Evolutionary conservation across 2,113 vertebrate genomes (phyloP).

Genomic region (Mustela lutreola): DNA sequence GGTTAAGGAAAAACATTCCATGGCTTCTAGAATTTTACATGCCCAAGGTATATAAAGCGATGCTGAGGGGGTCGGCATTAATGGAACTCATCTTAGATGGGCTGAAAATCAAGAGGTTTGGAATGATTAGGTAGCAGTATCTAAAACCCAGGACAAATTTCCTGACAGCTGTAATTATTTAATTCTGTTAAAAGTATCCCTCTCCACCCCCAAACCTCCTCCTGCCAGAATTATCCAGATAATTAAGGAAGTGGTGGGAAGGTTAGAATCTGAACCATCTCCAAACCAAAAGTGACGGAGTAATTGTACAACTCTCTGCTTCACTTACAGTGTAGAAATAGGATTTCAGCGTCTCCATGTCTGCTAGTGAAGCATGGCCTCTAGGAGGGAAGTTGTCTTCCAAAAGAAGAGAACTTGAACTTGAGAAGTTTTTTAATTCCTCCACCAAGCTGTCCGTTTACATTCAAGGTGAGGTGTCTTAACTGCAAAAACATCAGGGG

Average conservation of each 20-base stretch:
- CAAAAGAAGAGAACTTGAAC: constrained; percentile 52
- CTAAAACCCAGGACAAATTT: constrained; percentile 72
- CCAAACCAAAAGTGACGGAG: not conserved
- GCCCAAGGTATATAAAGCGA: not conserved
- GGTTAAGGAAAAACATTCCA: constrained; percentile 62
- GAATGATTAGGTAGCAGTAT: constrained; percentile 60
- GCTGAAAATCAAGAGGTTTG: constrained; percentile 51
- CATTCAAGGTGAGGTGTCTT: not conserved
- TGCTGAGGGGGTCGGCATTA: not conserved
- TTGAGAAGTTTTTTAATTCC: constrained; percentile 60
- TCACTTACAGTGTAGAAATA: not conserved
- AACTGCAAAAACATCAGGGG: not conserved
- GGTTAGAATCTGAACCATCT: constrained; percentile 66
- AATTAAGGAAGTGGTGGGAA: constrained; percentile 73
- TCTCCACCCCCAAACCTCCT: constrained; percentile 62
- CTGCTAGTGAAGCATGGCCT: not conserved
- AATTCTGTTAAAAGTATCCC: constrained; percentile 66
- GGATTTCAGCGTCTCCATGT: not conserved
- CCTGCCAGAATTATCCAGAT: constrained; percentile 67
- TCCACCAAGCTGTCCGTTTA: not conserved
- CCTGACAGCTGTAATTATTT: constrained; percentile 71
- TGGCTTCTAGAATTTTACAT: not conserved
- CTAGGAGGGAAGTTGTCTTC: not conserved
- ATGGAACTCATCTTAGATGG: not conserved
- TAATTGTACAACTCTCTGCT: not conserved